A percentile compares a stretch with the other conserved stretches of the same genome.
phyloP scores from a whole-genome alignment of 37 sponge, comb jelly and placozoan species.

The Aplysina aerophoba region DNA sequence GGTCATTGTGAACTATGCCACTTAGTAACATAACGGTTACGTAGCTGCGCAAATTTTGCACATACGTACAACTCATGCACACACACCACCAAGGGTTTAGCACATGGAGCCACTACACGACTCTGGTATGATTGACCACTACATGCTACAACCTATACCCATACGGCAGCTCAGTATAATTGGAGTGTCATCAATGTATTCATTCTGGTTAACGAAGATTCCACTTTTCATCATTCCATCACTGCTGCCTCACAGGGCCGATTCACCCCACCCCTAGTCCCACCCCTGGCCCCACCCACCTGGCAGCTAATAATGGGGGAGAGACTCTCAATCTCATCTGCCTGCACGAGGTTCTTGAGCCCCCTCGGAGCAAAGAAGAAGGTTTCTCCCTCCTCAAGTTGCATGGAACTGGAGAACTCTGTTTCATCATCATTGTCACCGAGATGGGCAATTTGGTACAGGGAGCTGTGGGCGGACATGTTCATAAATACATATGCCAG shows the following conservation, averaged over 20 bases:
- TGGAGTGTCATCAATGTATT: background rate
- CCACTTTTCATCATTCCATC: conserved; percentile 17
- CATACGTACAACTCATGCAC: background rate
- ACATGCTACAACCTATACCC: background rate
- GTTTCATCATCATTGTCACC: conserved; percentile 98
- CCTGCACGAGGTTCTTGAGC: conserved; percentile 88
- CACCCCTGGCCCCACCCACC: conserved; percentile 32
- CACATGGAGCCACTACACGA: too few relatives aligned
- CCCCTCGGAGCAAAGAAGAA: conserved; percentile 95
- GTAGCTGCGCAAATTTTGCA: background rate
- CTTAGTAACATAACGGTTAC: background rate
- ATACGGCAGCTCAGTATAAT: conserved; percentile 1
- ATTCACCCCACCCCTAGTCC: too few relatives aligned
- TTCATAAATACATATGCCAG: background rate
- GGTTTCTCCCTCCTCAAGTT: conserved; percentile 94
- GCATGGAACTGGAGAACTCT: conserved; percentile 94
- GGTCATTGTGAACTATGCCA: background rate
- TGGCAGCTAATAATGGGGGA: conserved; percentile 87
- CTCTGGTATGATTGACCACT: background rate
- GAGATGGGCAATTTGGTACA: conserved; percentile 90
- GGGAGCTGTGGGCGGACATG: conserved; percentile 27
- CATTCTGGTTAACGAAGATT: conserved; percentile 34
- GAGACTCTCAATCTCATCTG: conserved; percentile 94
- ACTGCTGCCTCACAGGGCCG: background rate
- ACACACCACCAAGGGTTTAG: background rate